Percentiles rank a stretch among this genome's conserved stretches.
These are phyloP conservation scores for Ruditapes philippinarum DNA, from an alignment of 1,140 invertebrate species.

Conservation along the genomic window DNA sequence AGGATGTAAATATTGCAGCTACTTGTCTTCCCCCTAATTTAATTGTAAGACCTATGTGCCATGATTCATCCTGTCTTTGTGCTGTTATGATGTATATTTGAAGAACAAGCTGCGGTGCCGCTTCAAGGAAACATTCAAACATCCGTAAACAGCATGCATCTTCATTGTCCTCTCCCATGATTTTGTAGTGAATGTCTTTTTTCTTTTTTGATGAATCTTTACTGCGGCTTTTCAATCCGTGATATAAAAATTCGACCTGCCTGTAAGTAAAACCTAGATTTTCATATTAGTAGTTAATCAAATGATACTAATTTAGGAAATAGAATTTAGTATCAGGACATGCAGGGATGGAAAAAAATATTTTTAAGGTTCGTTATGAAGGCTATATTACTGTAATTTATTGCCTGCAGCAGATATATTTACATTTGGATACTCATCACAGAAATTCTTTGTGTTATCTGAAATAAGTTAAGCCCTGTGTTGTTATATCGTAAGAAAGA, in stretches of 20 bases:
- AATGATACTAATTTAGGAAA: no score
- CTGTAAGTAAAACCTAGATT: no score
- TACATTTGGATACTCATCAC: no score
- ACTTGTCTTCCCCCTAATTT: slow-evolving; percentile 72
- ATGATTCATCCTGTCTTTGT: slow-evolving; percentile 87
- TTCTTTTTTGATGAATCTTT: slow-evolving; percentile 62
- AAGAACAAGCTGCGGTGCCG: slow-evolving; percentile 94
- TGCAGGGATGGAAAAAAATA: no score
- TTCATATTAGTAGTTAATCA: no score
- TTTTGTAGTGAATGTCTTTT: slow-evolving; percentile 75
- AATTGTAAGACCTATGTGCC: slow-evolving; percentile 37
- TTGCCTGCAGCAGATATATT: no score
- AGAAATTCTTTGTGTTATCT: no score
- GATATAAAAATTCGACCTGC: slow-evolving; percentile 80
- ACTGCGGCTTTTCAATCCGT: slow-evolving; percentile 78
- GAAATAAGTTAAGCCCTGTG: no score
- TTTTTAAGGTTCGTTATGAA: no score
- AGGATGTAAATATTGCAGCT: slow-evolving; percentile 88
- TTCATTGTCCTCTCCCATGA: slow-evolving; percentile 83
- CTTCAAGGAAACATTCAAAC: slow-evolving; percentile 96
- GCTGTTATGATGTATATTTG: slow-evolving; percentile 91
- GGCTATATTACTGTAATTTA: no score
- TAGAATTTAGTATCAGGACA: no score
- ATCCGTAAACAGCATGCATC: slow-evolving; percentile 90
- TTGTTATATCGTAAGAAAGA: no score